These are phyloP conservation scores for Brachypteracias leptosomus DNA, from an alignment of 2,113 vertebrate genomes.

Conservation along the genomic window DNA sequence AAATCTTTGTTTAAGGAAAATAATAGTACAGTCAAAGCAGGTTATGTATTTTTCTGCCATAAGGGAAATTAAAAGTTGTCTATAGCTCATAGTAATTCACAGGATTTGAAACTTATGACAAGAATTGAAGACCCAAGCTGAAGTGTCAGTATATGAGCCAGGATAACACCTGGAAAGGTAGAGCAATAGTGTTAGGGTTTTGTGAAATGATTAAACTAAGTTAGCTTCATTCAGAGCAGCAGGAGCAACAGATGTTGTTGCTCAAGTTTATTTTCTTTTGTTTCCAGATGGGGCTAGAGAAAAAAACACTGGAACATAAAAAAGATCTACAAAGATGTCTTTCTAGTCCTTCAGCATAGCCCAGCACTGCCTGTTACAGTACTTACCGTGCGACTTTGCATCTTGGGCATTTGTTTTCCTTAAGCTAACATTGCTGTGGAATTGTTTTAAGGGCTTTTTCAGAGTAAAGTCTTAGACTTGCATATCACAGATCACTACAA, in stretches of 20 bases:
- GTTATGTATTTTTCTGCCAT: background rate
- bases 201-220: slow-evolving; percentile 61
- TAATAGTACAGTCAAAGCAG: background rate
- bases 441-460: background rate
- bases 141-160: slow-evolving; percentile 12
- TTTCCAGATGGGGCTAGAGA: slow-evolving; percentile 47
- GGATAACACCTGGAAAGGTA: slow-evolving; percentile 41
- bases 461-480: background rate
- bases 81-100: background rate
- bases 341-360: background rate
- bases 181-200: background rate
- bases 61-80: background rate
- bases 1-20: background rate
- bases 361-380: background rate
- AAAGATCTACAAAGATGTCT: background rate
- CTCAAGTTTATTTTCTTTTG: slow-evolving; percentile 61
- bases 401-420: background rate
- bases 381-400: background rate
- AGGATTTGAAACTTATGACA: background rate
- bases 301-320: slow-evolving; percentile 45
- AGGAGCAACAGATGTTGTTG: slow-evolving; percentile 62
- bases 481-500: fast-evolving
- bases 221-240: slow-evolving; percentile 68
- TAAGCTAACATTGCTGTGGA: background rate
- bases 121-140: background rate